Evolutionary conservation across 2,888 invertebrate genomes (phyloP), one percentile per base, ranked within the genome.

Genomic region (Petrolisthes manimaculis): DNA sequence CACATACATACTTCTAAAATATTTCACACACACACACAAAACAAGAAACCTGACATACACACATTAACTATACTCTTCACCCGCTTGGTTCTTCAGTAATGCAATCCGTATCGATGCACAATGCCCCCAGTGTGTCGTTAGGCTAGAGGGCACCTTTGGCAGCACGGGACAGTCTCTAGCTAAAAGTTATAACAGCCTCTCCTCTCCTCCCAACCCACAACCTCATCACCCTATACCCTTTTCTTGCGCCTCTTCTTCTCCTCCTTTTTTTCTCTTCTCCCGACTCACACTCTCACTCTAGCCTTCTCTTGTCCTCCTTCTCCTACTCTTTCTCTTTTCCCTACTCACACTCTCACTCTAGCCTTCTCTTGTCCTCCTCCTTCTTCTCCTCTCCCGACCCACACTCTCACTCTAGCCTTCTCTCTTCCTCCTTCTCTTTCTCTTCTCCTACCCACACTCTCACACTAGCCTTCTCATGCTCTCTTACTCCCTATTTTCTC

Each of bases 351-450:
- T 37, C 37, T 37, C 37, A 37, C 37, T 1, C 37, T 37, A 37
- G 37, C 37, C 37, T 37, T 37, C 37, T 37, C 67, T 12, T 21
- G 21, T 54, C 74, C 67, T 55, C 37, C 55, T 55, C 18, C 53
- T 74, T 74, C 54, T 74, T 74, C 69, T 71, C 71, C 53, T 54
- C 54, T 67, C 14, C 54, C n/a, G 78, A 78, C 78, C n/a, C 9
- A 53, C 4, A 67, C 69, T 82, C 61, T 61, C 53, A 69, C 51
- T 82, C 51, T 69, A 67, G 53, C 69, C 53, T 67, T 67, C 69
- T 61, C 55, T 81, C 37, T 3, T 51, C 51, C 67, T 51, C 51
- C 67, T 9, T 21, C 67, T 21, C 54, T 18, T 56, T 37, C 81
- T 14, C 61, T 51, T 18, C 54, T 37, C 67, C 51, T 5, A 14